Evolutionary conservation across 2,888 invertebrate genomes (phyloP).

Genomic region (Sminthurinus aureus): DNA sequence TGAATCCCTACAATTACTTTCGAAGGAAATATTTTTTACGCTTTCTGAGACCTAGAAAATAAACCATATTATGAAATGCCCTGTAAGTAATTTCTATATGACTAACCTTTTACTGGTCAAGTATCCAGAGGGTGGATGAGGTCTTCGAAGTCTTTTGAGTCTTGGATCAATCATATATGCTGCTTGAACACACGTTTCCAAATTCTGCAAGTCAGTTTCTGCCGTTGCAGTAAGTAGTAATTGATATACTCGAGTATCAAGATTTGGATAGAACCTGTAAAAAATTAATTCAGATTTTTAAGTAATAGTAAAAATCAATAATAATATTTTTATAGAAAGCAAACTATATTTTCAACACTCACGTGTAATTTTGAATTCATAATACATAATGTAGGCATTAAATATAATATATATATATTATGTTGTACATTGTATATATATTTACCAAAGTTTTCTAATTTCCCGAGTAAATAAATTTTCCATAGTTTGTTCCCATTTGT

Average conservation of each 20-base stretch:
- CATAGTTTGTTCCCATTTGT: slow-evolving; percentile 51
- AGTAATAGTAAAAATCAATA: not conserved
- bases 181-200: slow-evolving; percentile 51
- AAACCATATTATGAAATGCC: not conserved
- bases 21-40: not conserved
- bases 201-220: slow-evolving; percentile 48
- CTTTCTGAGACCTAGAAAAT: not conserved
- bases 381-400: too few species aligned
- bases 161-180: slow-evolving; percentile 41
- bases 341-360: too few species aligned
- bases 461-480: slow-evolving; percentile 53
- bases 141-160: slow-evolving; percentile 45
- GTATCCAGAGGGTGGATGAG: slow-evolving; percentile 18
- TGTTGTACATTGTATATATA: not conserved
- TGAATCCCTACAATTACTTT: too few species aligned
- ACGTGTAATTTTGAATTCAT: too few species aligned
- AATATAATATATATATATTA: too few species aligned
- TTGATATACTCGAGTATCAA: slow-evolving; percentile 47
- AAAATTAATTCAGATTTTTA: not conserved
- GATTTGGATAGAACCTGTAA: slow-evolving; percentile 47
- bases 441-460: slow-evolving; percentile 48
- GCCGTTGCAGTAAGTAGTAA: slow-evolving; percentile 47
- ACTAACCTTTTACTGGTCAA: slow-evolving; percentile 8
- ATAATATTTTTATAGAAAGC: too few species aligned
- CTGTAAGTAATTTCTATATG: not conserved